Evolutionary conservation across 2,797 vertebrate species (phyloP).

Genomic region (Sparus aurata): DNA sequence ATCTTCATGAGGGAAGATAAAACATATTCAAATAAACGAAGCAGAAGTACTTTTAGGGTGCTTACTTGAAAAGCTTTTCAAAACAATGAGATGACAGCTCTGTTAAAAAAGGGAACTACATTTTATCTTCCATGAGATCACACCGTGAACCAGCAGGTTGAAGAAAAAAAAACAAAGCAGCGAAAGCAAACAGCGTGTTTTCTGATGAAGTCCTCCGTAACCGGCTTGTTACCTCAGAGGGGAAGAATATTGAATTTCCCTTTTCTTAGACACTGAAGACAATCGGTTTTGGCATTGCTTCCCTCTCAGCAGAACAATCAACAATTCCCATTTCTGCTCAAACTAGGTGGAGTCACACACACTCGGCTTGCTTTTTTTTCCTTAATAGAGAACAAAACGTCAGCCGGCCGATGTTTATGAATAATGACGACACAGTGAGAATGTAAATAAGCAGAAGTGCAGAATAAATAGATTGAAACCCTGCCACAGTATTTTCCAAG

Average conservation of each 20-base stretch:
- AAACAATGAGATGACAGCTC: slow-evolving; percentile 51
- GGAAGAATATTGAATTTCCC: slow-evolving; percentile 75
- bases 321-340: slow-evolving; percentile 53
- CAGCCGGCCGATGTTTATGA: slow-evolving; percentile 70
- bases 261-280: slow-evolving; percentile 69
- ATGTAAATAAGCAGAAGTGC: slow-evolving; percentile 76
- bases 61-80: slow-evolving; percentile 48
- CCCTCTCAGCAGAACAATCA: slow-evolving; percentile 71
- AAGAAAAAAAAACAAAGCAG: slow-evolving; percentile 9
- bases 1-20: not conserved
- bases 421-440: slow-evolving; percentile 56
- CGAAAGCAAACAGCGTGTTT: not conserved
- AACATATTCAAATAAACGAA: slow-evolving; percentile 44
- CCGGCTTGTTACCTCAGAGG: slow-evolving; percentile 55
- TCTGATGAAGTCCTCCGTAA: slow-evolving; percentile 35
- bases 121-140: slow-evolving; percentile 60
- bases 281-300: slow-evolving; percentile 63
- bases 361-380: slow-evolving; percentile 27
- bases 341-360: slow-evolving; percentile 9
- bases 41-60: slow-evolving; percentile 38
- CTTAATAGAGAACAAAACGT: slow-evolving; percentile 57
- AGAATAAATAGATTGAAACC: slow-evolving; percentile 73
- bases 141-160: slow-evolving; percentile 36
- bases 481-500: slow-evolving; percentile 77
- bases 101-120: slow-evolving; percentile 62